Evolutionary conservation across 1,140 invertebrate genomes (phyloP).

Genomic region (Panonychus citri): DNA sequence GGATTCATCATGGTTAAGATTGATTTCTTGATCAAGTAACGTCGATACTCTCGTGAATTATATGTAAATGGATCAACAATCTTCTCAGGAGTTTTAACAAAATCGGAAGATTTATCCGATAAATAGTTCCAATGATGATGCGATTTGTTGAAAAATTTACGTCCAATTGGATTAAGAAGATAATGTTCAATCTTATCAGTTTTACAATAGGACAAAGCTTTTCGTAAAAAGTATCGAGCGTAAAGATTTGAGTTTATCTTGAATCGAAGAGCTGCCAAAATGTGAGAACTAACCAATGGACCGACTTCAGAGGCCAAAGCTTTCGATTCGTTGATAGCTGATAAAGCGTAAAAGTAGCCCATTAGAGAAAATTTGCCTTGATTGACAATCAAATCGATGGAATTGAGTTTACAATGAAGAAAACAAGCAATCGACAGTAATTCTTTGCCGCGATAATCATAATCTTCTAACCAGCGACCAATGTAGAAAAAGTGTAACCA

Average conservation of each 20-base stretch:
- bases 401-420: slow-evolving; percentile 8
- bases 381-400: slow-evolving; percentile 8
- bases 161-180: slow-evolving; percentile 7
- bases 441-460: not conserved
- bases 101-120: slow-evolving; percentile 9
- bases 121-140: slow-evolving; percentile 9
- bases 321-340: slow-evolving; percentile 9
- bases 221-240: slow-evolving; percentile 9
- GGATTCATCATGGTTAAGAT: slow-evolving; percentile 12
- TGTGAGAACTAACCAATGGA: not conserved
- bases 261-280: slow-evolving; percentile 8
- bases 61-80: slow-evolving; percentile 4
- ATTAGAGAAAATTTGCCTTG: slow-evolving; percentile 3
- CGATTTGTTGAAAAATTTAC: slow-evolving; percentile 8
- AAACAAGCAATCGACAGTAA: slow-evolving; percentile 3
- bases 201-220: not conserved
- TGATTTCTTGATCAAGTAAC: slow-evolving; percentile 12
- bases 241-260: slow-evolving; percentile 7
- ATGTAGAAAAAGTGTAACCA: slow-evolving; percentile 8
- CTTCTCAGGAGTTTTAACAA: slow-evolving; percentile 2
- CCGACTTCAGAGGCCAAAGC: not conserved
- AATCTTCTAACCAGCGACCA: not conserved
- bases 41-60: slow-evolving; percentile 7
- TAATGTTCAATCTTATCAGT: not conserved
- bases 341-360: slow-evolving; percentile 7